Percentiles rank a stretch among this genome's conserved stretches.
Conservation (phyloP, 2,113 vertebrate species). For the Corydoras maculifer region DNA sequence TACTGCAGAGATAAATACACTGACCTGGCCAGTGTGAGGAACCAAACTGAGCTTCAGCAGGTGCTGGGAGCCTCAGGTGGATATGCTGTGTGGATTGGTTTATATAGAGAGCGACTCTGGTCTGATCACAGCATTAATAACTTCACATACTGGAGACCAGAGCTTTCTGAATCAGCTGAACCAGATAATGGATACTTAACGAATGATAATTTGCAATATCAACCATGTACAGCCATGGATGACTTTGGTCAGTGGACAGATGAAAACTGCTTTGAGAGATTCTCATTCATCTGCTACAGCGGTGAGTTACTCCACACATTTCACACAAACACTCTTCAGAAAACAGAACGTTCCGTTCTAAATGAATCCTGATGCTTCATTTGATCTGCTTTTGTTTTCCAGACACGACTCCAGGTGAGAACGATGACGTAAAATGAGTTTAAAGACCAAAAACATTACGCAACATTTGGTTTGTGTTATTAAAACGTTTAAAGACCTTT, state of each 20-base stretch:
- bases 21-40: conserved; percentile 39
- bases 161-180: not conserved
- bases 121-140: conserved; percentile 21
- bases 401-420: no score
- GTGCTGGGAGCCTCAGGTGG: not conserved
- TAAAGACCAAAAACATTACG: no score
- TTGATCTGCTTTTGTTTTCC: no score
- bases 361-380: no score
- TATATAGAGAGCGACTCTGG: conserved; percentile 44
- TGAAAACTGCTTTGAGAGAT: conserved; percentile 19
- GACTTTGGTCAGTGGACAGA: conserved; percentile 25
- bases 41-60: conserved; percentile 1
- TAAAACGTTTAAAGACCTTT: no score
- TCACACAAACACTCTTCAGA: no score
- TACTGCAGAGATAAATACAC: conserved; percentile 31
- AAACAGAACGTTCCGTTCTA: no score
- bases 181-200: conserved; percentile 13
- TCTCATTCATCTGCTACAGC: conserved; percentile 29
- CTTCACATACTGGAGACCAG: conserved; percentile 38
- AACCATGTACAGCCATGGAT: conserved; percentile 15
- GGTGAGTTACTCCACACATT: conserved; percentile 8
- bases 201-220: not conserved
- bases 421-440: no score
- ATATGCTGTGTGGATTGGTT: conserved; percentile 38
- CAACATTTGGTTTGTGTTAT: no score